phyloP scores from a whole-genome alignment of 2,888 invertebrate species.

The Drosophila basisetae region DNA sequence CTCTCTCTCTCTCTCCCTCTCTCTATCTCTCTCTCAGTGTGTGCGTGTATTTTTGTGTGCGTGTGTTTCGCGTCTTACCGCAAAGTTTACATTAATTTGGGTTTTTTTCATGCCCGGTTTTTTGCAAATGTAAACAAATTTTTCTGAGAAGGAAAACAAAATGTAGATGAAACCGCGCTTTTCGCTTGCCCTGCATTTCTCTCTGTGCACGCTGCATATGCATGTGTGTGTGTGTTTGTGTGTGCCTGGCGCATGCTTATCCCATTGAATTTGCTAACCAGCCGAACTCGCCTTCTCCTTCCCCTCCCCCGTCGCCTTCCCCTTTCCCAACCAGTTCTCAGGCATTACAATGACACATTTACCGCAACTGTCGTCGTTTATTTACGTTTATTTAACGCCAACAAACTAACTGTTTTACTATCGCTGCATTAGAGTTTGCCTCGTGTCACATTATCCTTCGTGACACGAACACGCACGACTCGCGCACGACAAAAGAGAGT shows the following conservation, averaged over 20 bases:
- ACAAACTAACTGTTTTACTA: constrained; percentile 52
- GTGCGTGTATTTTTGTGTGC: constrained; percentile 21
- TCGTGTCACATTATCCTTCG: neutral
- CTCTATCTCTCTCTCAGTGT: neutral
- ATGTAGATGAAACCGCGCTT: constrained; percentile 32
- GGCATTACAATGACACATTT: constrained; percentile 59
- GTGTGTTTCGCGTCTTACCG: constrained; percentile 35
- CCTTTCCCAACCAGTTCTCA: constrained; percentile 2
- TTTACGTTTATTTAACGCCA: constrained; percentile 58
- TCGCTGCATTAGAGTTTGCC: neutral
- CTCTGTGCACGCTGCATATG: neutral
- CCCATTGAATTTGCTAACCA: constrained; percentile 16
- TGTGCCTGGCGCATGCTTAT: constrained; percentile 57
- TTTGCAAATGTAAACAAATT: constrained; percentile 58
- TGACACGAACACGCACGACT: neutral
- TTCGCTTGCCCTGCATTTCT: constrained; percentile 9
- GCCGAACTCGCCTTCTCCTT: neutral
- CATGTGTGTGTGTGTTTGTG: constrained; percentile 22
- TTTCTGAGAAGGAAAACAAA: constrained; percentile 13
- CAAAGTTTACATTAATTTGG: constrained; percentile 16
- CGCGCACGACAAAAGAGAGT: neutral
- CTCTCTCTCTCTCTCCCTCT: neutral
- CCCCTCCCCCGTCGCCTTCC: neutral
- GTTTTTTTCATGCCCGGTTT: constrained; percentile 37
- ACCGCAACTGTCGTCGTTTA: constrained; percentile 58